phyloP scores from a whole-genome alignment of 2,888 invertebrate species.

The Seira sanloemensis region DNA sequence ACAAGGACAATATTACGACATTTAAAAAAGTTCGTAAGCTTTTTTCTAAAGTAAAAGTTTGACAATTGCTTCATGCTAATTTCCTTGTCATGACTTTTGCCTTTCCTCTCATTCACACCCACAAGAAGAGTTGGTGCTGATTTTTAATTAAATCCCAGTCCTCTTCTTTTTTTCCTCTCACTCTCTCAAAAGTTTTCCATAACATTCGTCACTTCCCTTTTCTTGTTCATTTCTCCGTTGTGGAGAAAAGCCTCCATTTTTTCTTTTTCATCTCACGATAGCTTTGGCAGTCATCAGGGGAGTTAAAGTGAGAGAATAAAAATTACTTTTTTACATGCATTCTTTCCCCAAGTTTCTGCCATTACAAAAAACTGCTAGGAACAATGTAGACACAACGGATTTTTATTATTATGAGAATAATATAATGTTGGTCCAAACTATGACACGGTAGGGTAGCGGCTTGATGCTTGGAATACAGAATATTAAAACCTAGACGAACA shows the following conservation, averaged over 20 bases:
- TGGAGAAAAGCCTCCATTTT: too few relatives aligned
- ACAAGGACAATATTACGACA: conserved; percentile 53
- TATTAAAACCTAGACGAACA: too few relatives aligned
- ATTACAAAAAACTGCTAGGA: conserved; percentile 31
- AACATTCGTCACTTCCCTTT: conserved; percentile 55
- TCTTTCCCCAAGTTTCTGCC: conserved; percentile 22
- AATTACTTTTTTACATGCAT: conserved; percentile 39
- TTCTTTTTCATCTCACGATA: conserved; percentile 13
- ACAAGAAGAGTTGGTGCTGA: conserved; percentile 48
- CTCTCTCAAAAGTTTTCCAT: conserved; percentile 41
- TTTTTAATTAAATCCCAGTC: conserved; percentile 65
- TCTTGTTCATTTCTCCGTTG: conserved; percentile 46
- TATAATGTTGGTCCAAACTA: too few relatives aligned
- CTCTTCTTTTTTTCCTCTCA: conserved; percentile 29
- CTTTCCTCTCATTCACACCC: conserved; percentile 59
- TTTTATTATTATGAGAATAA: too few relatives aligned
- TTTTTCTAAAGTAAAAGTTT: conserved; percentile 45
- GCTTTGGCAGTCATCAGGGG: conserved; percentile 30
- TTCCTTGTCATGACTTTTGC: conserved; percentile 63
- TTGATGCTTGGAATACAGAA: too few relatives aligned
- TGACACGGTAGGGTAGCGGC: too few relatives aligned
- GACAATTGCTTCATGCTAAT: conserved; percentile 66
- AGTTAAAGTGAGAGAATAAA: conserved; percentile 34
- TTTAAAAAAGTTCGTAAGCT: conserved; percentile 49
- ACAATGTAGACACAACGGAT: conserved; percentile 18